These are phyloP conservation scores for Carcinoscorpius rotundicauda DNA, from an alignment of 1,140 invertebrate genomes.

Conservation along the genomic window DNA sequence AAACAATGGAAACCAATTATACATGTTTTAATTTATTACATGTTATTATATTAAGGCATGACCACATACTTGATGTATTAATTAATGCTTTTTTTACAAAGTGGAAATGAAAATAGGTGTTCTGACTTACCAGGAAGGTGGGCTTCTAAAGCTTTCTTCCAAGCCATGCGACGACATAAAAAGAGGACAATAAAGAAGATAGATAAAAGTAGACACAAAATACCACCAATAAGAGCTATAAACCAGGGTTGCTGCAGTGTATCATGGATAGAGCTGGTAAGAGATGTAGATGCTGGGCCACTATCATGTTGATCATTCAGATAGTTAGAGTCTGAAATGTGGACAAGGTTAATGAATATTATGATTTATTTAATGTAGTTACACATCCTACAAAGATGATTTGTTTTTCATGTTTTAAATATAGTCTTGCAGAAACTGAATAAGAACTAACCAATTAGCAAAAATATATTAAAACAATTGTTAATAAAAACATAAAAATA, in stretches of 20 bases:
- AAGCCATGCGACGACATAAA: slow-evolving; percentile 27
- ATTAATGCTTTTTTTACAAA: too few species aligned
- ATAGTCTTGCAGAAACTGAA: too few species aligned
- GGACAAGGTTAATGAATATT: too few species aligned
- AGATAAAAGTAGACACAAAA: slow-evolving; percentile 50
- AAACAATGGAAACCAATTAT: too few species aligned
- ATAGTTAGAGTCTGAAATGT: neutral
- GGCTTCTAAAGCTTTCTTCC: slow-evolving; percentile 28
- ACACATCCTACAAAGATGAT: neutral
- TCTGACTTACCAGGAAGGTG: slow-evolving; percentile 15
- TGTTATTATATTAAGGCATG: too few species aligned
- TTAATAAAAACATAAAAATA: too few species aligned
- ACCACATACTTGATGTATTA: too few species aligned
- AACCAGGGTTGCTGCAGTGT: slow-evolving; percentile 51
- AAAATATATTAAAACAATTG: too few species aligned
- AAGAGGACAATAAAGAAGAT: slow-evolving; percentile 43
- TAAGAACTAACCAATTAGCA: too few species aligned
- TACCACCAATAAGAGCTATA: slow-evolving; percentile 51
- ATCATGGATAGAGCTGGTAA: neutral
- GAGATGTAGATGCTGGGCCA: neutral
- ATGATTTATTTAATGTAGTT: neutral
- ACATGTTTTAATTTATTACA: too few species aligned
- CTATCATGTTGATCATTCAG: neutral
- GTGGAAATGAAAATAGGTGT: too few species aligned
- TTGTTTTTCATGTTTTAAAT: too few species aligned